Percentiles rank a stretch among this genome's conserved stretches.
Evolutionary conservation across 2,113 vertebrate species (phyloP).

Genomic region (Pterocles gutturalis): DNA sequence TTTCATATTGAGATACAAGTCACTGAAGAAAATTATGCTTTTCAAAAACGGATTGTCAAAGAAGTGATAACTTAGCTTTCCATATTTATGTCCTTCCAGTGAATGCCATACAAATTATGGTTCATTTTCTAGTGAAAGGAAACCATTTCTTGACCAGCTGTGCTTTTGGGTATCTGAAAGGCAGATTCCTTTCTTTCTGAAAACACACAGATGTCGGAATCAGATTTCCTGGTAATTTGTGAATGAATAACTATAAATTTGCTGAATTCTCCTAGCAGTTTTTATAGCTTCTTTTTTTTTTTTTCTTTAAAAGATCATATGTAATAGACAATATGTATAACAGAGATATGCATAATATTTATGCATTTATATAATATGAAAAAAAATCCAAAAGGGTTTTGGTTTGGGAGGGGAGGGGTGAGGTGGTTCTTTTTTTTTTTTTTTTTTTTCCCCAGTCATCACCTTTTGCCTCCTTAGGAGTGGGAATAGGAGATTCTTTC

Average conservation of each 20-base stretch:
- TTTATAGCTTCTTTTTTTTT: neutral
- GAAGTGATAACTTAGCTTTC: neutral
- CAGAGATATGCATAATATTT: neutral
- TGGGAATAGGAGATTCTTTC: neutral
- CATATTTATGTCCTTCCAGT: slow-evolving; percentile 31
- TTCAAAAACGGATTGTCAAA: neutral
- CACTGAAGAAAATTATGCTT: neutral
- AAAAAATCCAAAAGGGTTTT: neutral
- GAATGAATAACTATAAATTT: slow-evolving; percentile 3
- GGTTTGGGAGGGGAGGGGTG: neutral
- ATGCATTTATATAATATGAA: neutral
- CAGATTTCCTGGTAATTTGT: slow-evolving; percentile 26
- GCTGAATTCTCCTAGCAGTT: neutral
- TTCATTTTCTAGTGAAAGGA: slow-evolving; percentile 32
- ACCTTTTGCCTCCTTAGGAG: neutral
- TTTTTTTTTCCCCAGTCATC: neutral
- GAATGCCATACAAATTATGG: slow-evolving; percentile 13
- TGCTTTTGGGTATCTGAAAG: slow-evolving; percentile 2
- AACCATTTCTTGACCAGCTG: slow-evolving; percentile 9
- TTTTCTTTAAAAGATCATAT: neutral
- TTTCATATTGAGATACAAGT: neutral
- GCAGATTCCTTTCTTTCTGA: neutral
- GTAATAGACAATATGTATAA: neutral
- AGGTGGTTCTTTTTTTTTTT: neutral
- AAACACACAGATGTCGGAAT: neutral